Evolutionary conservation across 1,140 invertebrate genomes (phyloP).

Genomic region (Scylla paramamosain): DNA sequence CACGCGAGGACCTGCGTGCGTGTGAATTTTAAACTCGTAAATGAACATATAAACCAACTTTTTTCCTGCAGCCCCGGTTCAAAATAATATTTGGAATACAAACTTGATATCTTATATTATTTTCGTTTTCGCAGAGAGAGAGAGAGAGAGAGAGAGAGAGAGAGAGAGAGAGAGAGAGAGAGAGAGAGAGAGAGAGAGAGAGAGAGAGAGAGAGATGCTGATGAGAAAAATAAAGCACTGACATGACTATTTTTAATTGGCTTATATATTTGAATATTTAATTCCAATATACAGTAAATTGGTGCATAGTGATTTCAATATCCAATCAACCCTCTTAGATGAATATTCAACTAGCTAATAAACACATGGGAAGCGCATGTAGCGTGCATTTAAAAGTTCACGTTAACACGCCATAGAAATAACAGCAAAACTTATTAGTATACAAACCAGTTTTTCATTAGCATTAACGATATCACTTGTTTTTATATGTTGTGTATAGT

Average conservation of each 20-base stretch:
- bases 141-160: slow-evolving; percentile 50
- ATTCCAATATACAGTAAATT: slow-evolving; percentile 6
- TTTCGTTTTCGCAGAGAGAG: not conserved
- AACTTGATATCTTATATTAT: not conserved
- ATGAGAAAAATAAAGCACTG: too few species aligned
- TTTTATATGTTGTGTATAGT: not conserved
- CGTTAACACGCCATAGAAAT: not conserved
- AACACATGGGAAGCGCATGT: not conserved
- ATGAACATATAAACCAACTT: not conserved
- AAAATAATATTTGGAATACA: not conserved
- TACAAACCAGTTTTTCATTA: not conserved
- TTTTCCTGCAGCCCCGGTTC: not conserved
- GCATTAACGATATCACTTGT: not conserved
- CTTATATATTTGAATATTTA: not conserved
- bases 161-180: slow-evolving; percentile 47
- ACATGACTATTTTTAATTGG: not conserved
- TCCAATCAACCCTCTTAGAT: slow-evolving; percentile 22
- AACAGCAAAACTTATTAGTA: not conserved
- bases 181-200: slow-evolving; percentile 49
- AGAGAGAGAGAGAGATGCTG: slow-evolving; percentile 34
- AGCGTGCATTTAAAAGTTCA: not conserved
- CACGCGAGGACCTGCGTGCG: not conserved
- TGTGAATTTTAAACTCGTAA: not conserved
- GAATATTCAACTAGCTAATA: slow-evolving; percentile 4
- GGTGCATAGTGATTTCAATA: not conserved